Conservation (phyloP, 2,888 invertebrate genomes). For the Mythimna albipuncta region DNA sequence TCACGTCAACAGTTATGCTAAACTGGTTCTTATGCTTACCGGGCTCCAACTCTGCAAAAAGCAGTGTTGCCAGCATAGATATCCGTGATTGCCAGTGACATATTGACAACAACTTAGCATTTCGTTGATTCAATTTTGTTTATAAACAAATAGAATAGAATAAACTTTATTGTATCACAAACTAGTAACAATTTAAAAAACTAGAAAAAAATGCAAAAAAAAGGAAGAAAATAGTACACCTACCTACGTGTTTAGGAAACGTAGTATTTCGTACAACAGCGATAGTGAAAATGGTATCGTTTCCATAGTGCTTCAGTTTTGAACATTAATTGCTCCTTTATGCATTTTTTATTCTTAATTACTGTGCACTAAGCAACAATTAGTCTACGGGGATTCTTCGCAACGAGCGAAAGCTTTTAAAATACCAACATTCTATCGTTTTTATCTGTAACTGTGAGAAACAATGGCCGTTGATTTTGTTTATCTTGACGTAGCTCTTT, state of each 20-base stretch:
- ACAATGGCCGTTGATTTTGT: not conserved
- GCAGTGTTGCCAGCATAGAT: too few relatives aligned
- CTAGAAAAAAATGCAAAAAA: too few relatives aligned
- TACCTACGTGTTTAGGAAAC: not conserved
- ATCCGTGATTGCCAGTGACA: too few relatives aligned
- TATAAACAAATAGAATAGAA: too few relatives aligned
- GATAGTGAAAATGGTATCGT: constrained; percentile 17
- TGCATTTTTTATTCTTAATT: constrained; percentile 17
- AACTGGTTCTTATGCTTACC: too few relatives aligned
- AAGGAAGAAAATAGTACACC: too few relatives aligned
- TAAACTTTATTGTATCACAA: too few relatives aligned
- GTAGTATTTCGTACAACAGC: constrained; percentile 1
- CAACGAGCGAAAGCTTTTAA: constrained; percentile 6
- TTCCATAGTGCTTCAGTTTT: not conserved
- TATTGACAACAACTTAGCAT: too few relatives aligned
- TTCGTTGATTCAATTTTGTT: too few relatives aligned
- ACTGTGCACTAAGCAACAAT: constrained; percentile 20
- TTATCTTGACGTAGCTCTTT: not conserved
- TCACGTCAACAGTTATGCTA: too few relatives aligned
- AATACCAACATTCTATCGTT: not conserved
- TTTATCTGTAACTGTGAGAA: not conserved
- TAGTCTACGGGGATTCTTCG: constrained; percentile 8
- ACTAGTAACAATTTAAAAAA: too few relatives aligned
- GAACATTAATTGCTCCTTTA: constrained; percentile 19
- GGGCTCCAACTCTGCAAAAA: too few relatives aligned